Base-by-base conservation (phyloP, 2,113 vertebrate species). In the Syngnathoides biaculeatus region DNA sequence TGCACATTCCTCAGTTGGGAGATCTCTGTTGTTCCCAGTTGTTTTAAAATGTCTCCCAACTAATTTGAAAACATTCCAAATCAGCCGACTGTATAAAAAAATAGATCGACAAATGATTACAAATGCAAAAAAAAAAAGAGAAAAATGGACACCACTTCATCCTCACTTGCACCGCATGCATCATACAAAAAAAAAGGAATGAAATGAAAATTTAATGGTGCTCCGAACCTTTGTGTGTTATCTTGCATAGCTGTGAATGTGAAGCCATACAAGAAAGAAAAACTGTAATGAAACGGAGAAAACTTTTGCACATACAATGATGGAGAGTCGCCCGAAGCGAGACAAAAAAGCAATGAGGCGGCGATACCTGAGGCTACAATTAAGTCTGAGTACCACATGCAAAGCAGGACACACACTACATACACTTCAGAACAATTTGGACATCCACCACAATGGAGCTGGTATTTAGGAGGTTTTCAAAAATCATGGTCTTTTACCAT, bases 191-290 rank as follows among this genome's bases (percentile, higher is more conserved):
- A 5, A 27, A 17, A 35, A 47, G 50, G 5, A 40, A 15, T 22
- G 56, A 24, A 30, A 52, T 39, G 30, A 70, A 56, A 35, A 77
- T 84, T 82, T 83, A 77, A 83, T 74, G 74, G 67, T 74, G 77
- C 80, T 74, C 76, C 75, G 75, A 83, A 79, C 65, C 63, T 59
- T 69, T 63, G 62, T 68, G 30, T 66, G 56, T 68, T 42, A 63
- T 58, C 61, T 84, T 88, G 87, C 87, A 84, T 84, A 87, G 85
- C 83, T 77, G 81, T 77, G 59, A 50, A 77, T 71, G 66, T 74
- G 70, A 48, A 79, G 83, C 83, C 78, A 81, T 83, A 81, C 83
- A 79, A 74, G 6, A 20, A 22, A 20, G 17, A 38, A 68, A 77
- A 48, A 69, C 20, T 10, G 48, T 10, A 65, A 72, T 55, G 55